Base-by-base conservation (phyloP, 2,113 vertebrate genomes). In the Raja brachyura region DNA sequence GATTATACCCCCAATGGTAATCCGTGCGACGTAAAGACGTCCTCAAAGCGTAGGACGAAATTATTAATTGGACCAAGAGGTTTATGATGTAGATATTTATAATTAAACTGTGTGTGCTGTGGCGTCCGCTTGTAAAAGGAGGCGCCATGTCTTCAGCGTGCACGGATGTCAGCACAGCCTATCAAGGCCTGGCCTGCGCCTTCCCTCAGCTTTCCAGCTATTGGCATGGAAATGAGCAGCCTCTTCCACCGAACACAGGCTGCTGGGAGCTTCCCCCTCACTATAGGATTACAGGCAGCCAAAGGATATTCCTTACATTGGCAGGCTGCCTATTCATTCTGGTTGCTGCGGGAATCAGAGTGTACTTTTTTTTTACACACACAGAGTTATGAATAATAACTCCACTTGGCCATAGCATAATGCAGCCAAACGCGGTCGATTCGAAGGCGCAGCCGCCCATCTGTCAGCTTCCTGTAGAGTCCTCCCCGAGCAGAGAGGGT, bases 141-240 rank as follows among this genome's bases (percentile, higher is more conserved):
- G 83, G 83, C 90, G 90, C 68, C 90, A 74, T 92, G 20, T 31
- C 90, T 92, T 74, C 68, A 48, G 33, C 73, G 66, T 74, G 90
- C 90, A 73, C 18, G 39, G 28, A 48, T 93, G 54, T 79, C 61
- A 93, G 33, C 39, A 28, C 66, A 92, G 68, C 90, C 90, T 92
- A 92, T 92, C 90, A 92, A 92, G 33, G 68, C 33, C 68, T 92
- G 90, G 66, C 90, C 66, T 92, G 70, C 39, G 90, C 39, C 93
- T 22, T 88, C 22, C 59, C 75, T 31, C 20, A 76, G 81, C 93
- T 5, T 56, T 0, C 93, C 66, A 66, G 56, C 83, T 68, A 0
- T 3, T 95, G 95, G 94, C 94, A 94, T 94, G 95, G 96, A 95
- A 95, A 94, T 94, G 94, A 94, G 94, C 93, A 93, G 93, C 94